A percentile compares a stretch with the other conserved stretches of the same genome.
Conservation (phyloP, 1,140 invertebrate species). For the Drosophila sp. region DNA sequence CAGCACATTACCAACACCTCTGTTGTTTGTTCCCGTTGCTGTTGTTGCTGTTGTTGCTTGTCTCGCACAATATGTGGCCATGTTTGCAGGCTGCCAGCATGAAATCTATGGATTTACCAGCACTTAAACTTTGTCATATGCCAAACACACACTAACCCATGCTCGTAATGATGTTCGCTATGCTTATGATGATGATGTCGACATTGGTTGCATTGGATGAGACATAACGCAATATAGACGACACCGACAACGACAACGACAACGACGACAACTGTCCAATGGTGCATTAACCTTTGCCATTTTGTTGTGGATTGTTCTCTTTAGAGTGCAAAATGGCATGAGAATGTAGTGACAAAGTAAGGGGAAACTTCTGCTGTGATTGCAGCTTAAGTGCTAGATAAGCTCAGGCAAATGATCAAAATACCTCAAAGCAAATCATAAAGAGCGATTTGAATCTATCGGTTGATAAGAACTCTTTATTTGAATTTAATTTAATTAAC, state of each 20-base stretch:
- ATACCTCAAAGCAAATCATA: too few relatives aligned
- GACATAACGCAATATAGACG: conserved; percentile 52
- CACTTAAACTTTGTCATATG: conserved; percentile 82
- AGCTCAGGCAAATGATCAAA: background rate
- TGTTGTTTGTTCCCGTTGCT: conserved; percentile 41
- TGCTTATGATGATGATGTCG: conserved; percentile 45
- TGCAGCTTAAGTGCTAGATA: background rate
- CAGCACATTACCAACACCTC: conserved; percentile 70
- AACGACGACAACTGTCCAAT: conserved; percentile 60
- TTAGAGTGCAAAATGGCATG: conserved; percentile 23
- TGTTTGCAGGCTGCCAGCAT: conserved; percentile 77
- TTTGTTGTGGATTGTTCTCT: conserved; percentile 24
- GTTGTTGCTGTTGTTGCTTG: conserved; percentile 49
- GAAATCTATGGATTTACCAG: conserved; percentile 82
- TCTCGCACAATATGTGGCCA: conserved; percentile 81
- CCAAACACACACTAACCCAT: conserved; percentile 25
- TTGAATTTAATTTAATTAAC: too few relatives aligned
- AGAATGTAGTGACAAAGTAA: background rate
- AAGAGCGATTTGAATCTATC: too few relatives aligned
- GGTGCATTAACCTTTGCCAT: conserved; percentile 76
- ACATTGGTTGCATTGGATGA: conserved; percentile 69
- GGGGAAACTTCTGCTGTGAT: background rate
- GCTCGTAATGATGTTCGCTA: conserved; percentile 42
- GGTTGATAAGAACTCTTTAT: too few relatives aligned
- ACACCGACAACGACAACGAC: conserved; percentile 5